A percentile compares a stretch with the other conserved stretches of the same genome.
phyloP scores from a whole-genome alignment of 2,797 vertebrate genomes.

The Alcedo atthis region DNA sequence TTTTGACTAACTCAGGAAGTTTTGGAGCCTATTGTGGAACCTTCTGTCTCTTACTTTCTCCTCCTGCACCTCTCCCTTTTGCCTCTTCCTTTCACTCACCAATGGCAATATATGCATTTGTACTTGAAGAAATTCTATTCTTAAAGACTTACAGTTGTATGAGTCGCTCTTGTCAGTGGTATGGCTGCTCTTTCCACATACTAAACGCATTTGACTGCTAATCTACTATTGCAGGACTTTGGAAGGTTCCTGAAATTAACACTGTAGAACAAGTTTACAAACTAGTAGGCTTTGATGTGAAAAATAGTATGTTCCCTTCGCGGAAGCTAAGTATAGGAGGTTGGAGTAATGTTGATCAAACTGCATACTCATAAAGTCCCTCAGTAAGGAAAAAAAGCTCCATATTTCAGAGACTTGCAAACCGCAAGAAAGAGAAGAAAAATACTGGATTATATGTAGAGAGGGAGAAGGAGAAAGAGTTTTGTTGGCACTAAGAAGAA shows the following conservation, averaged over 20 bases:
- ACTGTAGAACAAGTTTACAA: constrained; percentile 71
- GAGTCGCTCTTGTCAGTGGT: not conserved
- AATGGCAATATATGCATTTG: not conserved
- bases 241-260: constrained; percentile 65
- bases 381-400: not conserved
- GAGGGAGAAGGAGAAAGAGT: not conserved
- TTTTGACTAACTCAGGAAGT: constrained; percentile 3
- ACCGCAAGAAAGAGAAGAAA: not conserved
- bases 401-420: not conserved
- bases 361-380: not conserved
- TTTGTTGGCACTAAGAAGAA: not conserved
- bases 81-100: constrained; percentile 22
- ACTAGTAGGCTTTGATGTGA: constrained; percentile 69
- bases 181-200: constrained; percentile 5
- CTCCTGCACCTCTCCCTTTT: not conserved
- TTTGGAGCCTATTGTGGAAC: constrained; percentile 14
- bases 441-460: not conserved
- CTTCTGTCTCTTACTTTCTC: constrained; percentile 18
- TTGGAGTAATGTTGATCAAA: not conserved
- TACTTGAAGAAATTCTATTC: constrained; percentile 44
- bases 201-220: constrained; percentile 64
- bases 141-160: constrained; percentile 21
- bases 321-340: not conserved
- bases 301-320: constrained; percentile 60
- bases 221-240: constrained; percentile 61